A percentile compares a stretch with the other conserved stretches of the same genome.
These are phyloP conservation scores for Leptodirus hochenwartii DNA, from an alignment of 2,888 invertebrate genomes.

Conservation along the genomic window DNA sequence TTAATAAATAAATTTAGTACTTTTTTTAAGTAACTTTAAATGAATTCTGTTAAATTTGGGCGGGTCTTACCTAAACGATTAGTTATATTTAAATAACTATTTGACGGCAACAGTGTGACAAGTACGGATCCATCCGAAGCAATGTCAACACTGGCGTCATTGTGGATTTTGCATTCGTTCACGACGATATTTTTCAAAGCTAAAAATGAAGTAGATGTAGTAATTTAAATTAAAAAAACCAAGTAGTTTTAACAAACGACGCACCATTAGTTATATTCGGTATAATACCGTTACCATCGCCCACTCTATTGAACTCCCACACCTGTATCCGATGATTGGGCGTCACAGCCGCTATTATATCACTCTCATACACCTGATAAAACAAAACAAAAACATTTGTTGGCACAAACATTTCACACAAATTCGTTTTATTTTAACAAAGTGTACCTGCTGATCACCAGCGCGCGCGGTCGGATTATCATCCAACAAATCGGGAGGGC, in stretches of 20 bases:
- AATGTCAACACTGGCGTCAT: slow-evolving; percentile 72
- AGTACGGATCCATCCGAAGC: slow-evolving; percentile 61
- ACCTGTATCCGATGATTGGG: slow-evolving; percentile 65
- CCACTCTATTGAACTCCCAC: slow-evolving; percentile 69
- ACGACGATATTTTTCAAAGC: slow-evolving; percentile 61
- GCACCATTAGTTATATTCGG: slow-evolving; percentile 59
- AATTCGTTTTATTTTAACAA: no score
- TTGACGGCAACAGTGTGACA: slow-evolving; percentile 56
- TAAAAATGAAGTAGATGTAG: slow-evolving; percentile 21
- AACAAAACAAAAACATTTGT: background rate
- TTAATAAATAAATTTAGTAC: slow-evolving; percentile 1
- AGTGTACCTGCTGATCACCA: slow-evolving; percentile 7
- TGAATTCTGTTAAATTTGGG: slow-evolving; percentile 1
- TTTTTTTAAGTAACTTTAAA: slow-evolving; percentile 1
- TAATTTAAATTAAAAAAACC: background rate
- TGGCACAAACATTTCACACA: no score
- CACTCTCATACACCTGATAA: slow-evolving; percentile 21
- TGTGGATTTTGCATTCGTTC: slow-evolving; percentile 65
- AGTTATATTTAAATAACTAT: slow-evolving; percentile 44
- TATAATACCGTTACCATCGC: slow-evolving; percentile 42
- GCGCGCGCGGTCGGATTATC: no score
- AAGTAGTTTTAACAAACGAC: slow-evolving; percentile 17
- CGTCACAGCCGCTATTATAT: slow-evolving; percentile 34
- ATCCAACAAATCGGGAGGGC: no score
- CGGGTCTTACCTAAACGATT: slow-evolving; percentile 51